Evolutionary conservation across 2,113 vertebrate species (phyloP).

Genomic region (Calyptommatus sinebrachiatus): DNA sequence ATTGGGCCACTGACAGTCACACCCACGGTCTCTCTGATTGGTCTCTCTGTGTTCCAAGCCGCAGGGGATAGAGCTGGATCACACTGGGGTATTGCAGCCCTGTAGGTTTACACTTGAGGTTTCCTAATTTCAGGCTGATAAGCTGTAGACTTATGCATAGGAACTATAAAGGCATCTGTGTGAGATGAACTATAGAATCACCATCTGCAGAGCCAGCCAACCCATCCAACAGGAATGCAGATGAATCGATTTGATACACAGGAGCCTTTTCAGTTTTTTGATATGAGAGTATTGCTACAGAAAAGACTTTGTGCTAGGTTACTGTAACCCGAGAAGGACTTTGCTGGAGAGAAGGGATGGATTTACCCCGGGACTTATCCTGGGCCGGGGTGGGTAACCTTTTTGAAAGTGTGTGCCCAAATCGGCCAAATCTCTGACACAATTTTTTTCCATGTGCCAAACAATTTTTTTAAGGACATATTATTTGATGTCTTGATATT

Average conservation of each 20-base stretch:
- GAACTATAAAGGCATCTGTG: not conserved
- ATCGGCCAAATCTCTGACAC: too few species aligned
- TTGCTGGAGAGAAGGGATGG: too few species aligned
- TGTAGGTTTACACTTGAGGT: conserved; percentile 71
- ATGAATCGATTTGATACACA: not conserved
- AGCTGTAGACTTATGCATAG: not conserved
- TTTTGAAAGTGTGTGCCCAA: too few species aligned
- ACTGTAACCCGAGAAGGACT: too few species aligned
- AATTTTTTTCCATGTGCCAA: too few species aligned
- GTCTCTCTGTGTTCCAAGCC: conserved; percentile 90
- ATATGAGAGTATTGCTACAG: not conserved
- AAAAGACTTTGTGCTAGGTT: not conserved
- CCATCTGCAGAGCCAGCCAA: not conserved
- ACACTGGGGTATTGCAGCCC: conserved; percentile 91
- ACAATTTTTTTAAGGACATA: too few species aligned
- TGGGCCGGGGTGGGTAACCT: too few species aligned
- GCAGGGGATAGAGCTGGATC: conserved; percentile 90
- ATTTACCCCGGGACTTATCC: too few species aligned
- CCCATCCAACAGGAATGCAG: not conserved
- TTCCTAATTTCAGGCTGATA: not conserved
- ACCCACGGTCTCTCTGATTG: conserved; percentile 93
- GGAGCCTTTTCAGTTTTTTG: not conserved
- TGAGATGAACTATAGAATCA: not conserved
- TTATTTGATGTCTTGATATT: too few species aligned
- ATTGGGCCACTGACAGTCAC: conserved; percentile 95